Conservation (phyloP, 2,797 vertebrate species). For the Amblyopsis hoosieri region DNA sequence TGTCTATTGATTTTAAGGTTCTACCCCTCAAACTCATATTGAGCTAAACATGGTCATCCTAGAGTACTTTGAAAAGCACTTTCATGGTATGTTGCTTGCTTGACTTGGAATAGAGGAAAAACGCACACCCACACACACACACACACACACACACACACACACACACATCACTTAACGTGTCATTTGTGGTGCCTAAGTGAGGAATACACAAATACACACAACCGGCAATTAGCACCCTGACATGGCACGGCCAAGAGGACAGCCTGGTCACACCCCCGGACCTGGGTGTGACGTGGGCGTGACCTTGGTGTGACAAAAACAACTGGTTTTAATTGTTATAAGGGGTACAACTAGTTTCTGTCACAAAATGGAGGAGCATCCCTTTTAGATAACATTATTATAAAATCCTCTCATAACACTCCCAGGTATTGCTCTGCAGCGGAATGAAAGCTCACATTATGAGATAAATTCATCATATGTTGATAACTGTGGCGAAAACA, state of each 20-base stretch:
- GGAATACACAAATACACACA: slow-evolving; percentile 22
- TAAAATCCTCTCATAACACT: background rate
- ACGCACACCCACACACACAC: slow-evolving; percentile 10
- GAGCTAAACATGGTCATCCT: slow-evolving; percentile 3
- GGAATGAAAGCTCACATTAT: slow-evolving; percentile 44
- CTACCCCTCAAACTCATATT: background rate
- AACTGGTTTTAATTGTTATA: no score
- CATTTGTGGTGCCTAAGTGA: slow-evolving; percentile 27
- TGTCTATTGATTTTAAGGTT: background rate
- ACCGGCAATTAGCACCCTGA: background rate
- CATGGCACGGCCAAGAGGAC: no score
- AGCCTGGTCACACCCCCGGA: no score
- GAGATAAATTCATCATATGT: slow-evolving; percentile 39
- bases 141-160: slow-evolving; percentile 14
- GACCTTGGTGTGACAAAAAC: slow-evolving; percentile 6
- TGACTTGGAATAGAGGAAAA: no score
- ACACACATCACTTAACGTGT: slow-evolving; percentile 32
- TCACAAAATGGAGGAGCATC: no score
- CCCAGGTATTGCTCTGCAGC: slow-evolving; percentile 20
- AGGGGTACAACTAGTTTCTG: no score
- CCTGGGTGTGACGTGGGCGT: no score
- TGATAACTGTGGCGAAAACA: slow-evolving; percentile 28
- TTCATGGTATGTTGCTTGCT: slow-evolving; percentile 29
- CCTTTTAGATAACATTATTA: slow-evolving; percentile 1
- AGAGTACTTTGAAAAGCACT: slow-evolving; percentile 11